phyloP scores from a whole-genome alignment of 1,140 invertebrate genomes.

The Elymnias hypermnestra region DNA sequence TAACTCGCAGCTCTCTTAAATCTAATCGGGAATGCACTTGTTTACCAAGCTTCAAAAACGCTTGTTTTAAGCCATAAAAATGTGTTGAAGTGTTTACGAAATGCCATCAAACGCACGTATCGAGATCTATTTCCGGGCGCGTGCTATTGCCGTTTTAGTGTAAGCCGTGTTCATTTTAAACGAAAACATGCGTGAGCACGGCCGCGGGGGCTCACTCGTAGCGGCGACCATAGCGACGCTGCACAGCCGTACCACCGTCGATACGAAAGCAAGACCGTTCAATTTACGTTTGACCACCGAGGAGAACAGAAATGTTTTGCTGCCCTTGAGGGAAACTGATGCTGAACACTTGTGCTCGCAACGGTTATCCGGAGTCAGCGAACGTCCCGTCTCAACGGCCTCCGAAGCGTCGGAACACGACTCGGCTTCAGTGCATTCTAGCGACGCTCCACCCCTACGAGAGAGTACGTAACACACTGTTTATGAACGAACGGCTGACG shows the following conservation, averaged over 20 bases:
- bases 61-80: slow-evolving; percentile 31
- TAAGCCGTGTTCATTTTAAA: slow-evolving; percentile 63
- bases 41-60: slow-evolving; percentile 28
- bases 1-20: too few relatives aligned
- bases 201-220: slow-evolving; percentile 71
- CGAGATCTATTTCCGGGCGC: slow-evolving; percentile 67
- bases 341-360: slow-evolving; percentile 30
- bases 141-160: slow-evolving; percentile 55
- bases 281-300: slow-evolving; percentile 38
- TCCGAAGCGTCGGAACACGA: slow-evolving; percentile 65
- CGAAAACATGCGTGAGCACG: slow-evolving; percentile 67
- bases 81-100: slow-evolving; percentile 50
- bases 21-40: slow-evolving; percentile 27
- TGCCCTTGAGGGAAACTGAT: slow-evolving; percentile 33
- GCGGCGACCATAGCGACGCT: slow-evolving; percentile 70
- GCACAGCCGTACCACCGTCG: slow-evolving; percentile 53
- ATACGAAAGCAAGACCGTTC: slow-evolving; percentile 40
- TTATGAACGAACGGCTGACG: slow-evolving; percentile 62
- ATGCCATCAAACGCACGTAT: slow-evolving; percentile 53
- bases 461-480: slow-evolving; percentile 68
- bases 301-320: slow-evolving; percentile 35
- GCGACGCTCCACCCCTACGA: slow-evolving; percentile 64
- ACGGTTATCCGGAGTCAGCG: slow-evolving; percentile 49
- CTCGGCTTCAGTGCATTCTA: slow-evolving; percentile 68
- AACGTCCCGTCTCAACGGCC: slow-evolving; percentile 61